Evolutionary conservation across 2,113 vertebrate species (phyloP).

Genomic region (Myiozetetes cayanensis): DNA sequence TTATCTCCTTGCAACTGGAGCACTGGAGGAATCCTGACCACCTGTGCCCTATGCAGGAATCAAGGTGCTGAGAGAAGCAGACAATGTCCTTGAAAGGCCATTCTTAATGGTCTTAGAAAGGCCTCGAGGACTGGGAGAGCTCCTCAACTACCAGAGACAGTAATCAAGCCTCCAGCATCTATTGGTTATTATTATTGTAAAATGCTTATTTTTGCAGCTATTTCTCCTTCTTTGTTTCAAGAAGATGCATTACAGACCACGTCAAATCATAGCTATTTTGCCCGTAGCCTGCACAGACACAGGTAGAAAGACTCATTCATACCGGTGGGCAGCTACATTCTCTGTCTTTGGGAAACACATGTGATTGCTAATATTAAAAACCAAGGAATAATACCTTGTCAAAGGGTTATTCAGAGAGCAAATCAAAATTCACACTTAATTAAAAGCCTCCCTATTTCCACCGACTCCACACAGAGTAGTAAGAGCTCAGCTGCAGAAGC

Average conservation of each 20-base stretch:
- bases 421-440: conserved; percentile 24
- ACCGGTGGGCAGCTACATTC: background rate
- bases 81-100: background rate
- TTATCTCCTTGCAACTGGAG: background rate
- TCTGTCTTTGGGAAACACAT: background rate
- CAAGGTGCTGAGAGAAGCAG: background rate
- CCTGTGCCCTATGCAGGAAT: background rate
- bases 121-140: background rate
- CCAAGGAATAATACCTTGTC: background rate
- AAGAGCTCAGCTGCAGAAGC: background rate
- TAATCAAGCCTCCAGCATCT: background rate
- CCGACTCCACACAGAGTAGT: background rate
- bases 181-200: background rate
- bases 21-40: background rate
- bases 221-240: background rate
- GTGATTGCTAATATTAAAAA: background rate
- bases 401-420: background rate
- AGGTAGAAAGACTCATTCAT: background rate
- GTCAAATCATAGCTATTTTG: background rate
- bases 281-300: background rate
- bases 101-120: background rate
- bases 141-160: background rate
- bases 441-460: background rate
- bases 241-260: background rate
- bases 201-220: background rate